A percentile compares a stretch with the other conserved stretches of the same genome.
Conservation (phyloP, 2,797 vertebrate species). For the Acomys russatus region DNA sequence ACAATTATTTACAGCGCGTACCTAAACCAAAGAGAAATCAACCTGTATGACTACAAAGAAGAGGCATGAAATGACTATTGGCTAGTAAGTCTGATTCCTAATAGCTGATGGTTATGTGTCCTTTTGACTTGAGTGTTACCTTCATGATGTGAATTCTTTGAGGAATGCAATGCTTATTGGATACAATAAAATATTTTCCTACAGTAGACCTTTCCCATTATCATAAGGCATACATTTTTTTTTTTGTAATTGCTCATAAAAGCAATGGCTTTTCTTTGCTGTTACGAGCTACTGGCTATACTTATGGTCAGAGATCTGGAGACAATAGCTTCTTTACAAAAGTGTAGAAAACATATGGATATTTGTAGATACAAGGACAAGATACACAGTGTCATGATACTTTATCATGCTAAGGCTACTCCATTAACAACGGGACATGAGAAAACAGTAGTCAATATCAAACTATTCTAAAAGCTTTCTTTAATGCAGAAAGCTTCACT, state of each 20-base stretch:
- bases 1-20: conserved; percentile 4
- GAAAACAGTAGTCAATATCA: conserved; percentile 1
- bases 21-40: conserved; percentile 3
- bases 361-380: background rate
- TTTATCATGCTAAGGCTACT: background rate
- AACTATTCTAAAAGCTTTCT: background rate
- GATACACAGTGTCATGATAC: background rate
- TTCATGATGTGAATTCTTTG: conserved; percentile 35
- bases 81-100: conserved; percentile 1
- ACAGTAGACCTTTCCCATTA: background rate
- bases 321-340: background rate
- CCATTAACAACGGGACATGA: background rate
- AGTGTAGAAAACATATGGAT: background rate
- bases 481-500: background rate
- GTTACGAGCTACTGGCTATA: background rate
- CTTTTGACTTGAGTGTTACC: background rate
- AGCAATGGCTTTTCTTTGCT: background rate
- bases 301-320: background rate
- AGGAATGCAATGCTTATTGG: background rate
- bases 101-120: background rate
- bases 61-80: too few species aligned
- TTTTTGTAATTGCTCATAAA: background rate
- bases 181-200: conserved; percentile 18
- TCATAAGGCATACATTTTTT: background rate
- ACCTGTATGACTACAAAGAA: background rate